Conservation (phyloP, 1,140 invertebrate species). For the Colletes latitarsis region DNA sequence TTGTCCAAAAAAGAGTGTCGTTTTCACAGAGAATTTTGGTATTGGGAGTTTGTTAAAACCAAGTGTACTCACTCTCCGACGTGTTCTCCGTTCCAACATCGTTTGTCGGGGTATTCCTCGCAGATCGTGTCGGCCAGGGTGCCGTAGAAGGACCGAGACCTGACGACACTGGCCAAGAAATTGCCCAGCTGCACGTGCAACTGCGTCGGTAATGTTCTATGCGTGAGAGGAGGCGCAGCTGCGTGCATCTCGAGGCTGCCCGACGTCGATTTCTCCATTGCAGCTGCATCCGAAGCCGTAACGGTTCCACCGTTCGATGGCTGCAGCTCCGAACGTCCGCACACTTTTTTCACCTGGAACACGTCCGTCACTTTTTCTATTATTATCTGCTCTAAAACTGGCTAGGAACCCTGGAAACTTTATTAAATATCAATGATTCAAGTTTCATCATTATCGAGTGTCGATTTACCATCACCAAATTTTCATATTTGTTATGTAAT, state of each 20-base stretch:
- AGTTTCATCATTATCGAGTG: too few species aligned
- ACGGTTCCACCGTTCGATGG: constrained; percentile 36
- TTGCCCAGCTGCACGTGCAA: constrained; percentile 82
- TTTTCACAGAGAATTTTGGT: too few species aligned
- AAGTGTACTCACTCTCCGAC: constrained; percentile 87
- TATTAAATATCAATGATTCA: too few species aligned
- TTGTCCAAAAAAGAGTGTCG: too few species aligned
- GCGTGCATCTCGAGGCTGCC: constrained; percentile 43
- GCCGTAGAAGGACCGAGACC: constrained; percentile 87
- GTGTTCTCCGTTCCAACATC: constrained; percentile 89
- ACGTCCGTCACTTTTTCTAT: constrained; percentile 2
- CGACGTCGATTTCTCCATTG: constrained; percentile 37
- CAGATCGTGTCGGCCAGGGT: constrained; percentile 87
- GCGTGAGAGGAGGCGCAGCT: constrained; percentile 50
- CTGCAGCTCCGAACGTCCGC: constrained; percentile 72
- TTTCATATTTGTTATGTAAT: too few species aligned
- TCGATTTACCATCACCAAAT: too few species aligned
- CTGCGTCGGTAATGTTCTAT: constrained; percentile 61
- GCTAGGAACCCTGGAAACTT: too few species aligned
- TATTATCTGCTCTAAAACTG: too few species aligned
- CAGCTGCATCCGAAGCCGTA: constrained; percentile 40
- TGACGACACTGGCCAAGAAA: constrained; percentile 85
- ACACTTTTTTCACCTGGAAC: constrained; percentile 74
- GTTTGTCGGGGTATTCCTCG: constrained; percentile 79
- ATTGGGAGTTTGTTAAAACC: background rate